Conservation (phyloP, 2,888 invertebrate genomes). For the Elysia crispata region DNA sequence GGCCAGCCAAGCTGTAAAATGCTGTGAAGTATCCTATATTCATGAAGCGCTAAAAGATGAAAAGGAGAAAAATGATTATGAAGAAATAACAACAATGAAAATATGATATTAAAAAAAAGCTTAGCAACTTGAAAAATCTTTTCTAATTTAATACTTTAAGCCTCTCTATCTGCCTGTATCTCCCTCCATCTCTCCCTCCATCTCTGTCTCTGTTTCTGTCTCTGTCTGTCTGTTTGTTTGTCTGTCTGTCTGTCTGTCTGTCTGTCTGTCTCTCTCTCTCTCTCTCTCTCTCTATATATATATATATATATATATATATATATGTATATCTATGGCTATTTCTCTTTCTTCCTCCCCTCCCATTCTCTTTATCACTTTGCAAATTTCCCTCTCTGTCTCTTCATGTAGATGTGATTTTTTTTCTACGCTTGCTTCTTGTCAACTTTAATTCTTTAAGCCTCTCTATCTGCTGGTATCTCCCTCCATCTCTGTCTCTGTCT, state of each 20-base stretch:
- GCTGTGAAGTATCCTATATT: slow-evolving; percentile 56
- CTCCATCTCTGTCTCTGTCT: slow-evolving; percentile 16
- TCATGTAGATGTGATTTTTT: too few species aligned
- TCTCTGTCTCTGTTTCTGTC: background rate
- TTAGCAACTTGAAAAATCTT: too few species aligned
- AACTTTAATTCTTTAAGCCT: slow-evolving; percentile 16
- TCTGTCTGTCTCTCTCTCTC: slow-evolving; percentile 24
- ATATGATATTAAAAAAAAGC: too few species aligned
- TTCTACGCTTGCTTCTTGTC: too few species aligned
- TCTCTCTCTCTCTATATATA: slow-evolving; percentile 15
- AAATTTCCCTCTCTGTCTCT: too few species aligned
- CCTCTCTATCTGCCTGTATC: slow-evolving; percentile 26
- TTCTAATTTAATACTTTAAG: too few species aligned
- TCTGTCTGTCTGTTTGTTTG: slow-evolving; percentile 14
- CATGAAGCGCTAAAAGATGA: slow-evolving; percentile 52
- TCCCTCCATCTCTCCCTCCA: slow-evolving; percentile 18
- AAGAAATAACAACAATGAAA: too few species aligned
- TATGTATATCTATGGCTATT: slow-evolving; percentile 18
- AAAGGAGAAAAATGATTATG: too few species aligned
- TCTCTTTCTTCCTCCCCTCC: background rate
- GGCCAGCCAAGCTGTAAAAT: slow-evolving; percentile 53
- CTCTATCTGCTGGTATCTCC: slow-evolving; percentile 15
- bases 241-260: slow-evolving; percentile 25
- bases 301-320: background rate
- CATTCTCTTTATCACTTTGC: too few species aligned